Percentiles rank a stretch among this genome's conserved stretches.
Conservation (phyloP, 2,113 vertebrate genomes). For the Propithecus coquereli region DNA sequence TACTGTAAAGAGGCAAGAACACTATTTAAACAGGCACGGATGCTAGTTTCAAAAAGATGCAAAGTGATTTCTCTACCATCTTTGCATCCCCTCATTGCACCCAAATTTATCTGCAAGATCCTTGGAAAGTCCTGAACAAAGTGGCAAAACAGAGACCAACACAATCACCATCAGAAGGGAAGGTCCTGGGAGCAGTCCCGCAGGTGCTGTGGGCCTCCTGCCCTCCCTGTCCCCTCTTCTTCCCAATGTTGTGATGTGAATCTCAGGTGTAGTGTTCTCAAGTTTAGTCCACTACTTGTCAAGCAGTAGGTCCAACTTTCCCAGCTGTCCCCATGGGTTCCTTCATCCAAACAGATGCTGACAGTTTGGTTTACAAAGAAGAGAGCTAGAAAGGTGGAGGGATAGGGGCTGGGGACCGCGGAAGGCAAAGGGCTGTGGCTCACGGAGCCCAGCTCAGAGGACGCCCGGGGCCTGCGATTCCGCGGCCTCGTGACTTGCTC, state of each 20-base stretch:
- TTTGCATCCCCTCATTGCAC: not conserved
- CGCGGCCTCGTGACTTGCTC: not conserved
- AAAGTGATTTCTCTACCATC: not conserved
- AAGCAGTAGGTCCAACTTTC: not conserved
- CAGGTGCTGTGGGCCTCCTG: not conserved
- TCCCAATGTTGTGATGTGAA: not conserved
- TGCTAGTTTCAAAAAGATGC: not conserved
- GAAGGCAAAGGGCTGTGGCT: not conserved
- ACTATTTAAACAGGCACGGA: not conserved
- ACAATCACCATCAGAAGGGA: not conserved
- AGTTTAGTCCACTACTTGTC: not conserved
- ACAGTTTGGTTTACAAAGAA: not conserved
- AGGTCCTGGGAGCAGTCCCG: not conserved
- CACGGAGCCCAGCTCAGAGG: not conserved
- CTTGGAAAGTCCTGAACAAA: not conserved
- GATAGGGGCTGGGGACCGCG: accelerated
- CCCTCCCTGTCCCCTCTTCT: not conserved
- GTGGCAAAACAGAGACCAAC: not conserved
- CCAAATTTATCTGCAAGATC: not conserved
- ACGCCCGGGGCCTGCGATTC: not conserved
- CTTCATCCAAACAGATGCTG: not conserved
- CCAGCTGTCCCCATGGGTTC: not conserved
- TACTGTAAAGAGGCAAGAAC: not conserved
- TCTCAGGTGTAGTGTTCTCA: not conserved
- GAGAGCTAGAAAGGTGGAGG: not conserved